A percentile compares a stretch with the other conserved stretches of the same genome.
Conservation (phyloP, 2,797 vertebrate genomes). For the Spondyliosoma cantharus region DNA sequence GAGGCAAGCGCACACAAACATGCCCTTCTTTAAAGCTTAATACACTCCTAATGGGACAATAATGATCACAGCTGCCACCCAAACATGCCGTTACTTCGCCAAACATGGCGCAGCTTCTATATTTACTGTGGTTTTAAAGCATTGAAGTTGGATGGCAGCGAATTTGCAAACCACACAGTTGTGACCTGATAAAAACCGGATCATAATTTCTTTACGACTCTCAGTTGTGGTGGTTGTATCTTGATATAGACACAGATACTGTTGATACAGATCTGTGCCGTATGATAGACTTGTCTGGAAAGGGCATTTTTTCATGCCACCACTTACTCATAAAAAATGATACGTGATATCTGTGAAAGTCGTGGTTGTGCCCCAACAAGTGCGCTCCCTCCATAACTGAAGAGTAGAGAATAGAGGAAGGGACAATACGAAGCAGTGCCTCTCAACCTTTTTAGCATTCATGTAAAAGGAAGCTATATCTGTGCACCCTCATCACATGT, state of each 20-base stretch:
- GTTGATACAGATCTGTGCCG: neutral
- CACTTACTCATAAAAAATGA: neutral
- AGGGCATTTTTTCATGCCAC: neutral
- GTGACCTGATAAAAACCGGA: neutral
- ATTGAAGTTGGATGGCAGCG: neutral
- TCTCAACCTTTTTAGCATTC: neutral
- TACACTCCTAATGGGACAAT: slow-evolving; percentile 14
- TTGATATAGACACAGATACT: neutral
- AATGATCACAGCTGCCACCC: neutral
- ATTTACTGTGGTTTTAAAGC: neutral
- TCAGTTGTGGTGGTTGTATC: neutral
- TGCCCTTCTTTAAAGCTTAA: slow-evolving; percentile 7
- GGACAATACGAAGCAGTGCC: neutral
- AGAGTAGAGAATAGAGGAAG: neutral
- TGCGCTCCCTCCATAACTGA: slow-evolving; percentile 1
- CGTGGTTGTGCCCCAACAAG: neutral
- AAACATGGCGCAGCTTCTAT: neutral
- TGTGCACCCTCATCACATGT: neutral
- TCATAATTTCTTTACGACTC: neutral
- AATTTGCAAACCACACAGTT: neutral
- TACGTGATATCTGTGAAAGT: neutral
- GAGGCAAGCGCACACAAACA: slow-evolving; percentile 8
- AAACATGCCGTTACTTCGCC: neutral
- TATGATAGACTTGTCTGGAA: slow-evolving; percentile 5
- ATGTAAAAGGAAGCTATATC: neutral